Conservation (phyloP, 2,797 vertebrate genomes). For the Protonibea diacanthus region DNA sequence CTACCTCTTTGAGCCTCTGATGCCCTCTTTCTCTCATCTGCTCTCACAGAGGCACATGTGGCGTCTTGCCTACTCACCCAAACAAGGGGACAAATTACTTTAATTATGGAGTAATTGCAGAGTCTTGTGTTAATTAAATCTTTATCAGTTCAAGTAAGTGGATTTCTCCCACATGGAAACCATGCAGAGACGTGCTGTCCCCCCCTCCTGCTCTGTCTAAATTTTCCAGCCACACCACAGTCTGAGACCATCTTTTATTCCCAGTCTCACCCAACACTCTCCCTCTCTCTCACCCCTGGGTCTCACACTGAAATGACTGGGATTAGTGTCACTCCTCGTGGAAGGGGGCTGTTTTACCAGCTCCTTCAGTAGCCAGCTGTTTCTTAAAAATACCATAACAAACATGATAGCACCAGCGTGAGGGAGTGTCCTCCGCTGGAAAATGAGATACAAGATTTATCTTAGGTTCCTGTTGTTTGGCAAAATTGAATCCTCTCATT, state of each 20-base stretch:
- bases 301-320: constrained; percentile 72
- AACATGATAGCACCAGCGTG: constrained; percentile 75
- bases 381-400: constrained; percentile 83
- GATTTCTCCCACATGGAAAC: constrained; percentile 96
- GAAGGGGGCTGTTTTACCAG: constrained; percentile 67
- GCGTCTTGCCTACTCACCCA: constrained; percentile 78
- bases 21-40: constrained; percentile 45
- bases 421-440: constrained; percentile 81
- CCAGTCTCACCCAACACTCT: constrained; percentile 45
- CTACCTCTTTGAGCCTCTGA: constrained; percentile 48
- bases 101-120: constrained; percentile 98
- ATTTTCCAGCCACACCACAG: constrained; percentile 48
- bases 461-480: constrained; percentile 87
- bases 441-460: constrained; percentile 87
- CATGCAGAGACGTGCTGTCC: constrained; percentile 77
- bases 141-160: constrained; percentile 99
- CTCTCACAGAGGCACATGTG: constrained; percentile 62
- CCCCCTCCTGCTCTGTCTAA: constrained; percentile 45
- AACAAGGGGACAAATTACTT: constrained; percentile 95
- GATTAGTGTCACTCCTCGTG: constrained; percentile 75
- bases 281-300: constrained; percentile 56
- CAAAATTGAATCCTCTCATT: constrained; percentile 90
- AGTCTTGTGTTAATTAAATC: constrained; percentile 98
- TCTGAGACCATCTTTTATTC: constrained; percentile 62
- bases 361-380: constrained; percentile 79